Base-by-base conservation (phyloP, 2,113 vertebrate genomes). In the Neotragus pygmaeus region DNA sequence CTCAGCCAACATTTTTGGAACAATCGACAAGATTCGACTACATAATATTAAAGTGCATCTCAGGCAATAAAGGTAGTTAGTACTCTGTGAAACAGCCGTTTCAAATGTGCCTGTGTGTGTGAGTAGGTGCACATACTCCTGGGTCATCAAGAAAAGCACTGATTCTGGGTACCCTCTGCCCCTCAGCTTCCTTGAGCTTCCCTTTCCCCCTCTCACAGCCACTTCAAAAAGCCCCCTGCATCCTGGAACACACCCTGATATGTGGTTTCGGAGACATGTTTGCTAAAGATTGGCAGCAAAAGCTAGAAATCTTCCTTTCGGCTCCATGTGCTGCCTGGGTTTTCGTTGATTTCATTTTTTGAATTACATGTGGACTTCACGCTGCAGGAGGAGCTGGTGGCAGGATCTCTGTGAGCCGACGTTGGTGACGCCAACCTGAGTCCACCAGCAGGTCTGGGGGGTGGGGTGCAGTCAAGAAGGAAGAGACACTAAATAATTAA, bases 301-400 rank as follows among this genome's bases (percentile, higher is more conserved):
- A 75, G 23, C 57, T 25, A 36, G 13, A 89, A 51, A 43, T 60
- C 36, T 86, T 91, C 47, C 45, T 15, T 58, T 93, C 17, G 23
- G 36, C 5, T 27, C 36, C n/a, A 10, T 3, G 3, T 21, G 27
- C 28, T 13, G 64, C 60, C 87, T 80, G 39, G 91, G 58, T 53
- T 90, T 89, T 75, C 23, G 4, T 60, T 89, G 21, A 66, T 93
- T 85, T 96, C 33, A 33, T 25, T 78, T 81, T 88, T 28, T 17
- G 2, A 45, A 51, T 77, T 82, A 9, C 53, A 30, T 0, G 0
- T 28, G 36, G 60, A 33, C 6, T 45, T 90, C 12, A 3, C 6
- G 1, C 45, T 90, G 7, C 36, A n/a, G 30, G 77, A 83, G 25
- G n/a, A 36, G 64, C 62, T 83, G 45, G 27, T 58, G 45, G 39